phyloP scores from a whole-genome alignment of 2,888 invertebrate species.

The Dasysyrphus tricinctus region DNA sequence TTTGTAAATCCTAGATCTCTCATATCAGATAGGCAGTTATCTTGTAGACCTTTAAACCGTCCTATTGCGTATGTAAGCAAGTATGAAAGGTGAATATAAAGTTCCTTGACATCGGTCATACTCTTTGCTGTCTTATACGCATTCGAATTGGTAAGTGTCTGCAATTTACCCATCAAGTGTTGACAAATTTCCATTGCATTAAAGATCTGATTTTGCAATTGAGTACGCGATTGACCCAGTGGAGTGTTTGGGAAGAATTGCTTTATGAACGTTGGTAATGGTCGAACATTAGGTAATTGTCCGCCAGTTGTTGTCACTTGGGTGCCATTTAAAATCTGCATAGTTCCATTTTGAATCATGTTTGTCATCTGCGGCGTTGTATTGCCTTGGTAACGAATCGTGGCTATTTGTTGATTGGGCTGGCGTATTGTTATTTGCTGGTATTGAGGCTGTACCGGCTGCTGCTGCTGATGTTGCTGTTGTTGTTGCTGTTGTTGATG shows the following conservation, averaged over 20 bases:
- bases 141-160: constrained; percentile 83
- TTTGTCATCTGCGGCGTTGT: constrained; percentile 50
- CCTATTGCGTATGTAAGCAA: constrained; percentile 83
- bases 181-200: constrained; percentile 83
- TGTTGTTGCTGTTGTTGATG: constrained; percentile 26
- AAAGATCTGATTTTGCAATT: constrained; percentile 82
- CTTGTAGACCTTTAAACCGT: constrained; percentile 82
- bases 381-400: constrained; percentile 65
- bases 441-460: constrained; percentile 40
- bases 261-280: constrained; percentile 78
- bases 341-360: constrained; percentile 63
- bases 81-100: constrained; percentile 83
- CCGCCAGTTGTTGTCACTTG: constrained; percentile 30
- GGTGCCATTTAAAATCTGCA: constrained; percentile 63
- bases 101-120: constrained; percentile 82
- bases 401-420: constrained; percentile 69
- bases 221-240: constrained; percentile 80
- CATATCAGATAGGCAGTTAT: constrained; percentile 82
- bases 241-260: constrained; percentile 80
- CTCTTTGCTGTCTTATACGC: constrained; percentile 82
- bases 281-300: constrained; percentile 66
- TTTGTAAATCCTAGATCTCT: constrained; percentile 82
- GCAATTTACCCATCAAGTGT: constrained; percentile 82
- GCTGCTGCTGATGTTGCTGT: constrained; percentile 20
- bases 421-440: constrained; percentile 71